These are phyloP conservation scores for Athene noctua DNA, from an alignment of 2,113 vertebrate species.

Conservation along the genomic window DNA sequence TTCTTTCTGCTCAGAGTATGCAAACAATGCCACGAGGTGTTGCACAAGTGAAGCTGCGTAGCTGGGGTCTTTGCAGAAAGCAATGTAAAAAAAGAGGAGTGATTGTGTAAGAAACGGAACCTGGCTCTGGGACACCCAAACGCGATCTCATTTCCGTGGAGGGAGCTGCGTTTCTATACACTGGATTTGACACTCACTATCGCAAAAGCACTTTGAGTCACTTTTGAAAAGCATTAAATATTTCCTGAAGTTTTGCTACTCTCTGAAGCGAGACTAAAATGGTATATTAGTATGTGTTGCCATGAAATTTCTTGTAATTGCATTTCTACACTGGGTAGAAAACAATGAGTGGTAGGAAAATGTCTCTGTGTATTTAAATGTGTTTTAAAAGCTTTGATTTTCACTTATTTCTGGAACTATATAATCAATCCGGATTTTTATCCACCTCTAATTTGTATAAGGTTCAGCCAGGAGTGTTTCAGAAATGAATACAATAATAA, in stretches of 20 bases:
- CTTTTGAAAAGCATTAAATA: not conserved
- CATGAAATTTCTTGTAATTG: not conserved
- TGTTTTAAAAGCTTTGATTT: not conserved
- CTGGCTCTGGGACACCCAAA: not conserved
- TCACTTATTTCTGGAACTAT: not conserved
- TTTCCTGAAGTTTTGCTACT: not conserved
- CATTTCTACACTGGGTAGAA: not conserved
- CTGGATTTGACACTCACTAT: fast-evolving
- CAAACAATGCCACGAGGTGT: not conserved
- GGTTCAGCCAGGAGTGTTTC: not conserved
- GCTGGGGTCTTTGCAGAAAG: not conserved
- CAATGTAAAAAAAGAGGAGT: not conserved
- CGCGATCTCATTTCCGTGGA: fast-evolving
- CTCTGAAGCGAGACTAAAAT: not conserved
- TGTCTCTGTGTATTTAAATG: not conserved
- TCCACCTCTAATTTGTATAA: not conserved
- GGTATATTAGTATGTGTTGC: not conserved
- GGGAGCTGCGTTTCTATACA: not conserved
- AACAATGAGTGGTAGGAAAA: not conserved
- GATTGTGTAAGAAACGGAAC: too few relatives aligned
- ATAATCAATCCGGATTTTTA: not conserved
- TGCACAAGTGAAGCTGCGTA: too few relatives aligned
- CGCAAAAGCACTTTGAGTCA: not conserved
- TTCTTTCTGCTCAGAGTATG: not conserved
- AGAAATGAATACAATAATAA: not conserved